phyloP scores from a whole-genome alignment of 1,140 invertebrate species.

The Whitmania pigra region DNA sequence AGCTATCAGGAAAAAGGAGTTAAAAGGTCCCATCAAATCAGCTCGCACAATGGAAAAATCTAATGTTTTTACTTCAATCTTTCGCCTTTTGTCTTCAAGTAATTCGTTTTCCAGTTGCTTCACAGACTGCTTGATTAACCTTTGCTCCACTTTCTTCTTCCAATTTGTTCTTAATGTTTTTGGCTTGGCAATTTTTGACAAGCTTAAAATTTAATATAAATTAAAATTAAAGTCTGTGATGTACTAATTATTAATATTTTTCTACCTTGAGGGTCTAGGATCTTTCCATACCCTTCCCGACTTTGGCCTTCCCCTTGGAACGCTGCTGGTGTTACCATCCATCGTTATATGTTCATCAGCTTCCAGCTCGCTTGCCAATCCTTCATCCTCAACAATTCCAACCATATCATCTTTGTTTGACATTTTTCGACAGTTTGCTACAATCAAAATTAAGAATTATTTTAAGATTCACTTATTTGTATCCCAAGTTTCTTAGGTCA shows the following conservation, averaged over 20 bases:
- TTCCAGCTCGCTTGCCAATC: no score
- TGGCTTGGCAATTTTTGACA: conserved; percentile 1
- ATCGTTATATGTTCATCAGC: no score
- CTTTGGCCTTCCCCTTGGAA: conserved; percentile 9
- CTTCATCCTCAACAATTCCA: no score
- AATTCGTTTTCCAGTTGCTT: conserved; percentile 3
- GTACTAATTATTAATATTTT: no score
- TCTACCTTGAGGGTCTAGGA: neutral
- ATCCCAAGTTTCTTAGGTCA: no score
- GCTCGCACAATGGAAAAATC: no score
- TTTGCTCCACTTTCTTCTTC: conserved; percentile 10
- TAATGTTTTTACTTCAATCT: neutral
- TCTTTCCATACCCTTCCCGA: conserved; percentile 6
- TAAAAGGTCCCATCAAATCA: no score
- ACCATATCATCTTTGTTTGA: no score
- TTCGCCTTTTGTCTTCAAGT: neutral
- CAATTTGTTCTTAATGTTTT: neutral
- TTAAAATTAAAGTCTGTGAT: neutral
- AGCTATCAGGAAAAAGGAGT: no score
- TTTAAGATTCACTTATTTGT: no score
- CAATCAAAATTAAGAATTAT: no score
- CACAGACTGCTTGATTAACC: neutral
- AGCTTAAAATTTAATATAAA: neutral
- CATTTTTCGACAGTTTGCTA: no score
- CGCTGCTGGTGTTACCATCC: neutral